A percentile compares a stretch with the other conserved stretches of the same genome.
These are phyloP conservation scores for Progne subis DNA, from an alignment of 2,113 vertebrate species.

Conservation along the genomic window DNA sequence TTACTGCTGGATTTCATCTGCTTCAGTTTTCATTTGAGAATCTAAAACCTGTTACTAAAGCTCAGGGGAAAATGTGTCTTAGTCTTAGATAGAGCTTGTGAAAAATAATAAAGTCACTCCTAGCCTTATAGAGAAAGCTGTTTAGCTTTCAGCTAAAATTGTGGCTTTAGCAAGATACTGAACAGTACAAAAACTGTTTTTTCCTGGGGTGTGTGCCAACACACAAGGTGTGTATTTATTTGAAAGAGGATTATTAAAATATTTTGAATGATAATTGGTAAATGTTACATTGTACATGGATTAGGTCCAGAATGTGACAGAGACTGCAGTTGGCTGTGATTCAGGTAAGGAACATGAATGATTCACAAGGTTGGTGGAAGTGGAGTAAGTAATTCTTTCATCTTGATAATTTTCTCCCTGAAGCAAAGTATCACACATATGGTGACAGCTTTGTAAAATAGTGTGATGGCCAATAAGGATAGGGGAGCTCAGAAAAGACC, in stretches of 20 bases:
- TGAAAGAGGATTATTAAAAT: background rate
- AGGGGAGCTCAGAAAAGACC: background rate
- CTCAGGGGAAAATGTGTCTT: background rate
- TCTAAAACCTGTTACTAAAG: background rate
- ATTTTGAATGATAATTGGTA: constrained; percentile 16
- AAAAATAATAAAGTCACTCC: background rate
- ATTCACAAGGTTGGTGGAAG: constrained; percentile 51
- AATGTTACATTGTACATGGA: background rate
- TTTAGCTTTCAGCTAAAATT: background rate
- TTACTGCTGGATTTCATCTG: background rate
- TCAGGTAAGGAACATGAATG: constrained; percentile 51
- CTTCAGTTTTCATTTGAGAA: background rate
- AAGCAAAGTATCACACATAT: background rate
- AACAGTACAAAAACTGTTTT: background rate
- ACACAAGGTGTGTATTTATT: background rate
- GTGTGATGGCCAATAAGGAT: background rate
- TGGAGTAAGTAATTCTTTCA: constrained; percentile 54
- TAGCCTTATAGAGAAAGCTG: background rate
- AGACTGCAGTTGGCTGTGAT: constrained; percentile 12
- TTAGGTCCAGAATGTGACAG: constrained; percentile 15
- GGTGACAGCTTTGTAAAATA: constrained; percentile 53
- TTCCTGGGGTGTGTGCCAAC: background rate
- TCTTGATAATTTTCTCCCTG: constrained; percentile 48
- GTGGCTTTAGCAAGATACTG: background rate
- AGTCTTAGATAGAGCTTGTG: background rate